phyloP scores from a whole-genome alignment of 2,113 vertebrate genomes.

The Eulemur rufifrons region DNA sequence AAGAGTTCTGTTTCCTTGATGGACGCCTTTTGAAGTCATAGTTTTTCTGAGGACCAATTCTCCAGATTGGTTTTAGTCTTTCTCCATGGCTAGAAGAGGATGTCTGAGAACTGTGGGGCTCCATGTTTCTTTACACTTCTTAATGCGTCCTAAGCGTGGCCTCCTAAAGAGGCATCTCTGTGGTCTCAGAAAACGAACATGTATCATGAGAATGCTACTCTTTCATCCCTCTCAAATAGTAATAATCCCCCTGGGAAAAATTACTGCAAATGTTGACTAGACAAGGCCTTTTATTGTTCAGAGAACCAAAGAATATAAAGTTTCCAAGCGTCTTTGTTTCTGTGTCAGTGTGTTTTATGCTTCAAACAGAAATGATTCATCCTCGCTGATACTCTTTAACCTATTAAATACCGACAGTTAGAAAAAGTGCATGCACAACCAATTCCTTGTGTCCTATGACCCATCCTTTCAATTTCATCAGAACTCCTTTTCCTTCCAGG shows the following conservation, averaged over 20 bases:
- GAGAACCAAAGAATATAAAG: constrained; percentile 49
- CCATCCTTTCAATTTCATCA: constrained; percentile 25
- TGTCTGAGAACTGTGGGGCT: background rate
- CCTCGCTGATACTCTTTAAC: constrained; percentile 61
- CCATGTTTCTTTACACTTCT: background rate
- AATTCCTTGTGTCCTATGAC: background rate
- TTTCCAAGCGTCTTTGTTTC: constrained; percentile 71
- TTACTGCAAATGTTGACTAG: constrained; percentile 44
- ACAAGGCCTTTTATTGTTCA: constrained; percentile 51
- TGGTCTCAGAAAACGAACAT: constrained; percentile 40
- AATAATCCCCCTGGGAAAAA: constrained; percentile 46
- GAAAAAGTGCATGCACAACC: background rate
- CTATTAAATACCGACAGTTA: background rate
- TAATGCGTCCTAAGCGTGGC: background rate
- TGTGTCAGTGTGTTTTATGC: constrained; percentile 34
- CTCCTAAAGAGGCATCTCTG: constrained; percentile 3
- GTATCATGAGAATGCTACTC: constrained; percentile 13
- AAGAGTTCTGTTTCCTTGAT: background rate
- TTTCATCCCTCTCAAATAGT: background rate
- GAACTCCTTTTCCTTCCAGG: constrained; percentile 23
- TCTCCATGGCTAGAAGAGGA: background rate
- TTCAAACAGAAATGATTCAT: constrained; percentile 55
- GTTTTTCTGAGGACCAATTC: background rate
- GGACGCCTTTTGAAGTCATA: background rate
- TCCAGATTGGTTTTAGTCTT: background rate